Evolutionary conservation across 2,888 invertebrate genomes (phyloP).

Genomic region (Drosophila paracracens): DNA sequence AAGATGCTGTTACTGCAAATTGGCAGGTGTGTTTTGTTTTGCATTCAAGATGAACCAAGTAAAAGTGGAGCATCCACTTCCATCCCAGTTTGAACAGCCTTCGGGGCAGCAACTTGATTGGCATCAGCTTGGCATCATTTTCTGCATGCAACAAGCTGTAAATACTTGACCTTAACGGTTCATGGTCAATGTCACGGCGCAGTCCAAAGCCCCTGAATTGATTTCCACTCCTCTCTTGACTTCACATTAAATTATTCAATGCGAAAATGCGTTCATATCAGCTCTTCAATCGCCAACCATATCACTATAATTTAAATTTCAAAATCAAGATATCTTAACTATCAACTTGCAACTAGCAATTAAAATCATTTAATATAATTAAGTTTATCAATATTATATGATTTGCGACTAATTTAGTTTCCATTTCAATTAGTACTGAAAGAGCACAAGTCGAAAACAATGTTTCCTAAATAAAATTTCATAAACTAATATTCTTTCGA

Average conservation of each 20-base stretch:
- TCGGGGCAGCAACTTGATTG: slow-evolving; percentile 33
- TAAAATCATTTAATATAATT: not conserved
- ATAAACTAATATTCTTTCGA: not conserved
- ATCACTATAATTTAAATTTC: not conserved
- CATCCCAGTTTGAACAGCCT: slow-evolving; percentile 14
- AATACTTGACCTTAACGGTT: slow-evolving; percentile 54
- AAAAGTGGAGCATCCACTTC: not conserved
- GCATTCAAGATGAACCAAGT: slow-evolving; percentile 37
- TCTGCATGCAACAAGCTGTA: slow-evolving; percentile 70
- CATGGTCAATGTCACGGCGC: slow-evolving; percentile 63
- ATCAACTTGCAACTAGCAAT: not conserved
- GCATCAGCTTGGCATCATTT: slow-evolving; percentile 18
- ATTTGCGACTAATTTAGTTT: not conserved
- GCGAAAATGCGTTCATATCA: not conserved
- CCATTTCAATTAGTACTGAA: not conserved
- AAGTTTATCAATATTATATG: not conserved
- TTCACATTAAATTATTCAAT: not conserved
- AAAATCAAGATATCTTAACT: not conserved
- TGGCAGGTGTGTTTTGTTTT: slow-evolving; percentile 51
- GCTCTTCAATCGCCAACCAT: not conserved
- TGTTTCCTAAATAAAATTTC: not conserved
- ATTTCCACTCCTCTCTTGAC: not conserved
- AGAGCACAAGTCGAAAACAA: not conserved
- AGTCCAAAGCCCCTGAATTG: slow-evolving; percentile 5
- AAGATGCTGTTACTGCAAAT: slow-evolving; percentile 39